Evolutionary conservation across 2,113 vertebrate genomes (phyloP).

Genomic region (Microtus montanus): DNA sequence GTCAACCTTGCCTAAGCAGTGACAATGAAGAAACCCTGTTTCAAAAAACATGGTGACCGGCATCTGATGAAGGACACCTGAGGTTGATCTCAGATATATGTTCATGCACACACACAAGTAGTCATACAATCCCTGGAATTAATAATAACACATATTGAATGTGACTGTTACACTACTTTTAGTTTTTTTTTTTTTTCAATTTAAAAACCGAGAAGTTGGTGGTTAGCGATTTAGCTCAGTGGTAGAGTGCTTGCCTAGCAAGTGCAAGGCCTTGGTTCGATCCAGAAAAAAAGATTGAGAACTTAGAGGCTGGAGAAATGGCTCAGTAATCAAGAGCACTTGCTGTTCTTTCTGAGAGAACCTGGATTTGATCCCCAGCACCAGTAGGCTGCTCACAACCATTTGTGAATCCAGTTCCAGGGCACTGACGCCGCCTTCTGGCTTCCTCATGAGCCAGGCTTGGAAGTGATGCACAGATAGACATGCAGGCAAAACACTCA

Average conservation of each 20-base stretch:
- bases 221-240: not conserved
- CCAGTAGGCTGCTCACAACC: not conserved
- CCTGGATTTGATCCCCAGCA: not conserved
- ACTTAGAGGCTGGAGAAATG: not conserved
- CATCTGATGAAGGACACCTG: not conserved
- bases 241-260: too few species aligned
- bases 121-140: conserved; percentile 15
- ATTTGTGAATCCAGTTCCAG: not conserved
- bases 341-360: not conserved
- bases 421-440: too few species aligned
- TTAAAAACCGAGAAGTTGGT: conserved; percentile 7
- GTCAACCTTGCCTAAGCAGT: not conserved
- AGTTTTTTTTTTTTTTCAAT: not conserved
- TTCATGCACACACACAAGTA: not conserved
- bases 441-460: not conserved
- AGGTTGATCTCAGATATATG: not conserved
- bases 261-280: too few species aligned
- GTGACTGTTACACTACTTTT: conserved; percentile 15
- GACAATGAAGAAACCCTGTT: not conserved
- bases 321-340: not conserved
- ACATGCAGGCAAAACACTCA: not conserved
- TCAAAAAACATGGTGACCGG: not conserved
- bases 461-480: not conserved
- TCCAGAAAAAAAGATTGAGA: not conserved
- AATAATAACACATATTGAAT: conserved; percentile 12